Evolutionary conservation across 2,888 invertebrate genomes (phyloP).

Genomic region (Hyposoter dolosus): DNA sequence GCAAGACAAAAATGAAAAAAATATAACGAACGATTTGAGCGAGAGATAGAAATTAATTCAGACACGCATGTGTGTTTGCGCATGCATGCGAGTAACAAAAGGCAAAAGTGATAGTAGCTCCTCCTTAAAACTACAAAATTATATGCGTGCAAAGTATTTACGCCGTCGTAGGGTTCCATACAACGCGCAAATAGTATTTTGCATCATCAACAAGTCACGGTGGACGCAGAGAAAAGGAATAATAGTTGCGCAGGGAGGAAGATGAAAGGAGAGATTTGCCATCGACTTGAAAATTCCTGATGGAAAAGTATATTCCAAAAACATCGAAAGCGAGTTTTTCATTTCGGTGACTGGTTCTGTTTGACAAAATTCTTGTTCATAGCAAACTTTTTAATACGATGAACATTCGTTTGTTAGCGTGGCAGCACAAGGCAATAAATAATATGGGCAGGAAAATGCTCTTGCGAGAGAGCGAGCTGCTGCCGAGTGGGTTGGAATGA

Average conservation of each 20-base stretch:
- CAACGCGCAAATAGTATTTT: conserved; percentile 51
- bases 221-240: neutral
- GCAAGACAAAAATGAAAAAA: neutral
- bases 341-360: neutral
- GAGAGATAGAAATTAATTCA: conserved; percentile 22
- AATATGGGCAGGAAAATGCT: conserved; percentile 43
- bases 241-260: neutral
- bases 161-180: conserved; percentile 26
- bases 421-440: conserved; percentile 44
- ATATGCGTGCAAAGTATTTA: conserved; percentile 53
- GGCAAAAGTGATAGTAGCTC: neutral
- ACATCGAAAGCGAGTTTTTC: neutral
- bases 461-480: neutral
- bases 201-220: conserved; percentile 57
- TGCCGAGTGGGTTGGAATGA: neutral
- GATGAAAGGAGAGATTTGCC: neutral
- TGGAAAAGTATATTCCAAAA: too few species aligned
- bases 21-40: neutral
- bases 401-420: conserved; percentile 40
- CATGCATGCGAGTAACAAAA: conserved; percentile 2
- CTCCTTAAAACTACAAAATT: conserved; percentile 49
- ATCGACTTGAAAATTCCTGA: too few species aligned
- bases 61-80: conserved; percentile 16
- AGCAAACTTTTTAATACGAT: neutral
- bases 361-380: neutral